Base-by-base conservation (phyloP, 2,888 invertebrate species). In the Chironomus tentans region DNA sequence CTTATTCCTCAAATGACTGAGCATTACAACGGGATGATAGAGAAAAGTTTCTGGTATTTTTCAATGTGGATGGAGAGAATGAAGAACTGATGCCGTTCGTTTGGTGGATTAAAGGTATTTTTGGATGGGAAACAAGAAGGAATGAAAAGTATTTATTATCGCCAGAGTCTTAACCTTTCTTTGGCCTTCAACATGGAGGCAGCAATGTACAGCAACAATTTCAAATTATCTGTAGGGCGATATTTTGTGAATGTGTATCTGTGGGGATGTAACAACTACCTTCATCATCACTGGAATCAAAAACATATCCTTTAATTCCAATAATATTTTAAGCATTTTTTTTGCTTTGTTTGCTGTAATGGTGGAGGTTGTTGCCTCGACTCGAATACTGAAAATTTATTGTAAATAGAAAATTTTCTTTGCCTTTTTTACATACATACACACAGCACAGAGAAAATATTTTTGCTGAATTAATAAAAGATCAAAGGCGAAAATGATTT, bases 281-380 rank as follows among this genome's bases (percentile, higher is more conserved):
- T 38, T 61, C 62, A 72, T 72, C 72, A 72, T 13, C 47, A 22
- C 65, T 65, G 18, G 24, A 56, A 56, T 72, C 70, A 62, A 72
- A 72, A 72, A 72, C 72, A 62, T 72, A 72, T 72, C 72, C 72
- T 28, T 70, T 70, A 70, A 70, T 70, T 70, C 70, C 71, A 61
- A 72, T 72, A 72, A 50, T 62, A 71, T 24, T 71, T 22, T 61
- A 28, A 70, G 22, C 15, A 21, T 48, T 21, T 70, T 21, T 10
- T 10, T n/a, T n/a, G n/a, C n/a, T n/a, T n/a, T n/a, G n/a, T n/a
- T n/a, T n/a, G n/a, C 18, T 56, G 56, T 56, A 38, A 38, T 56
- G 56, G 56, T 56, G 56, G 56, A 56, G 56, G 56, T 56, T 15
- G 38, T 38, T 38, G 38, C 38, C 38, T 38, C 38, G 38, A 38